Evolutionary conservation across 2,888 invertebrate species (phyloP), one percentile per base, ranked within the genome.

Genomic region (Mesorhabditis belari): DNA sequence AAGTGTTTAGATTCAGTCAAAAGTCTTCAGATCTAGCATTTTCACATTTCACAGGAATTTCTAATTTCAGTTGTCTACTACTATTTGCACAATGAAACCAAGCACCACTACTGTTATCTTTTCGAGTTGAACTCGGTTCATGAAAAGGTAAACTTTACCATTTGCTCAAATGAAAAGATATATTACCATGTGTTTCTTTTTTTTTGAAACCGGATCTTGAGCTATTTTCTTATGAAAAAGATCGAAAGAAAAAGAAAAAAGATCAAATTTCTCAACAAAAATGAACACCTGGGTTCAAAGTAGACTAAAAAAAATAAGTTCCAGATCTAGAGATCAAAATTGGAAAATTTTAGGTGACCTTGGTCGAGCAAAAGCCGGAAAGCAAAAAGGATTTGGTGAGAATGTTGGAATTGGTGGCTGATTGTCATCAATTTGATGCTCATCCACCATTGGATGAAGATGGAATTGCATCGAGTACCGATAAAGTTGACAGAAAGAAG

Each of bases 401-500:
- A 28, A 74, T 75, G 67, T 57, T 76, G n/a, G 76, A 76, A 60
- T 54, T 76, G 57, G 75, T 75, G 49, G 53, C 62, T 21, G 66
- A 71, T 58, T 76, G 76, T 55, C 76, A 73, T 62, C 63, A 72
- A 50, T 76, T 76, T 58, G 76, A 76, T 66, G 69, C 71, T 56
- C 69, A 69, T 54, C 76, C 76, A 35, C 76, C 76, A 58, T 66
- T 75, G 29, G 63, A 64, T 52, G 75, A 74, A 56, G 74, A 75
- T 44, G 76, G 75, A 58, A 62, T 71, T 57, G 75, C 74, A n/a
- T 69, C 71, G 29, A 71, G 71, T 17, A 72, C 74, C 26, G 76
- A 76, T 58, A 71, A 75, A 61, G 76, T 73, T 49, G 73, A 73
- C 60, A 63, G 76, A 35, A 73, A 71, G 63, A 76, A 76, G 64